Evolutionary conservation across 2,113 vertebrate genomes (phyloP).

Genomic region (Platycercus adscitus): DNA sequence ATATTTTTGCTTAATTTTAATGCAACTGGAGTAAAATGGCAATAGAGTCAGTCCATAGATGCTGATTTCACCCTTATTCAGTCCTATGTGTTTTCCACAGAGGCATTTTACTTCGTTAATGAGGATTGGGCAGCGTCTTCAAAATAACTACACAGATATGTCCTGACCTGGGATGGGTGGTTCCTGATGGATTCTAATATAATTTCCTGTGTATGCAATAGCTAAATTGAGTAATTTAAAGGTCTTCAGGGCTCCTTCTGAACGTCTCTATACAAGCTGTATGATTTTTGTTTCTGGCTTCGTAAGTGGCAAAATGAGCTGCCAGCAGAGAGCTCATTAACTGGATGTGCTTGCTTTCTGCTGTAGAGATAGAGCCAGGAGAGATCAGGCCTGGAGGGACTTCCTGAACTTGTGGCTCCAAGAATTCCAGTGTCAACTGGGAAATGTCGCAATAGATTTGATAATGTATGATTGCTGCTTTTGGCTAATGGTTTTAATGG

Average conservation of each 20-base stretch:
- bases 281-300: background rate
- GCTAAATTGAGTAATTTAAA: background rate
- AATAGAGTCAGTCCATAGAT: background rate
- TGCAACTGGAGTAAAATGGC: background rate
- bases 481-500: background rate
- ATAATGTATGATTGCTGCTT: background rate
- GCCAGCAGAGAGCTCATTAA: background rate
- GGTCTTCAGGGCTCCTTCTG: background rate
- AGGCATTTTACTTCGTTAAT: background rate
- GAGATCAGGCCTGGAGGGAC: background rate
- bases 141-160: background rate
- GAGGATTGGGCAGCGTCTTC: background rate
- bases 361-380: background rate
- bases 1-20: background rate
- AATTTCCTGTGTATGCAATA: background rate
- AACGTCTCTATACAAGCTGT: background rate
- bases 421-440: background rate
- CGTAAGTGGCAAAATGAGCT: background rate
- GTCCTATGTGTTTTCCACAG: background rate
- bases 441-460: background rate
- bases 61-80: background rate
- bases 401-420: background rate
- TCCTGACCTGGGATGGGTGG: background rate
- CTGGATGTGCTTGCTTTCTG: background rate
- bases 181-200: background rate